Base-by-base conservation (phyloP, 2,113 vertebrate species). In the Psilopsiagon aurifrons region DNA sequence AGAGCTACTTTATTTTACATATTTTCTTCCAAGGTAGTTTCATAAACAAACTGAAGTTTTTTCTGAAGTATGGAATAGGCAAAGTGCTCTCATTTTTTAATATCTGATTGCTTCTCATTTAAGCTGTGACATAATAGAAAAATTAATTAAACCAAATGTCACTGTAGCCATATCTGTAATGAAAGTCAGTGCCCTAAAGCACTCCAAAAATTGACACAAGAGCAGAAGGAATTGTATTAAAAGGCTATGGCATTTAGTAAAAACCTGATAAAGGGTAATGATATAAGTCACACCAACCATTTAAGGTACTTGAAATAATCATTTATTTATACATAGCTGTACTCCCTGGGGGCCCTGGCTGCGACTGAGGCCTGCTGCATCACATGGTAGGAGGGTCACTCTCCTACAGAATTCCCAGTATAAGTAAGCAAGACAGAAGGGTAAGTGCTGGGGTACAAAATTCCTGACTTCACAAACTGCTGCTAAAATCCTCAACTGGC, bases 81-180 rank as follows among this genome's bases (percentile, higher is more conserved):
- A 62, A 15, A 60, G 5, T 73, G 47, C 4, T 74, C 35, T 76
- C 44, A 51, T 79, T 82, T 84, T 95, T 90, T 28, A 88, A n/a
- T 59, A 77, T 60, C 35, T 77, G 57, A 93, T 81, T 90, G 35
- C 51, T 90, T 90, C 75, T 95, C 33, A 83, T 88, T 93, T 79
- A 95, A 94, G 51, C 85, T 93, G 79, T 86, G 79, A 86, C 60
- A 90, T 90, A 94, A 93, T 51, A 86, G 31, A 91, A 69, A 90
- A 96, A 96, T 93, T 86, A 92, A 95, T 96, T 96, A 96, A 94
- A 88, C 43, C 33, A 93, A 88, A 92, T 95, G 82, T 77, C 90
- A 91, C 68, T 43, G 55, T 83, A 90, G n/a, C 71, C 46, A 2
- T 96, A 74, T 86, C 75, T 88, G 12, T 95, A 94, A 95, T 96